Evolutionary conservation across 2,888 invertebrate species (phyloP), one percentile per base, ranked within the genome.

Genomic region (Rotaria magnacalcarata): DNA sequence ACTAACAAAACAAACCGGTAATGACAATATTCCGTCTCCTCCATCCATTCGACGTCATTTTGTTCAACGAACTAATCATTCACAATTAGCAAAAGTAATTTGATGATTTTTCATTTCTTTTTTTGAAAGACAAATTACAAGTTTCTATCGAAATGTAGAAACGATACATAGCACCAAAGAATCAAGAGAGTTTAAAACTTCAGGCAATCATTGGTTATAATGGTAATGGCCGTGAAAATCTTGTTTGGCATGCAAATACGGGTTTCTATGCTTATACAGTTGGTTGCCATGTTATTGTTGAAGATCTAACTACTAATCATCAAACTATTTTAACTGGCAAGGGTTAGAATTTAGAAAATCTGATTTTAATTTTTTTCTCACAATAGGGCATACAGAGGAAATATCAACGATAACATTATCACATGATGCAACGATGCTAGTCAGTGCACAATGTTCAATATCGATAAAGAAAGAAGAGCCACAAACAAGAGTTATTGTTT

Each of bases 231-330:
- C 88, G 90, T 84, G 88, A 89, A 84, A 91, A 91, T 88, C 89
- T 91, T 89, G 89, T 90, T 34, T 91, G 91, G 91, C 89, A 90
- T 85, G 89, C 90, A 41, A 90, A 90, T 86, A 89, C 90, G 89
- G 90, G 90, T 54, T 86, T 90, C 84, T 90, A 91, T 89, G 89
- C 89, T 10, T 91, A 90, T 87, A 89, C 90, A 5, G 89, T 89
- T 88, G 91, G 91, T 34, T 89, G 89, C 87, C 88, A 89, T 2
- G 86, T 91, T 27, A 88, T 91, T 27, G 87, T 91, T 27, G 91
- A 91, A 88, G 90, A 91, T 85, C 88, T 91, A 19, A 89, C 88
- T 74, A 89, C 89, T 24, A 90, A 90, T 67, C 85, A 88, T 34
- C 91, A 91, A 88, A 89, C 88, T 85, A 89, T 90, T 87, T 88